Conservation (phyloP, 2,888 invertebrate genomes). For the Conistra vaccinii region DNA sequence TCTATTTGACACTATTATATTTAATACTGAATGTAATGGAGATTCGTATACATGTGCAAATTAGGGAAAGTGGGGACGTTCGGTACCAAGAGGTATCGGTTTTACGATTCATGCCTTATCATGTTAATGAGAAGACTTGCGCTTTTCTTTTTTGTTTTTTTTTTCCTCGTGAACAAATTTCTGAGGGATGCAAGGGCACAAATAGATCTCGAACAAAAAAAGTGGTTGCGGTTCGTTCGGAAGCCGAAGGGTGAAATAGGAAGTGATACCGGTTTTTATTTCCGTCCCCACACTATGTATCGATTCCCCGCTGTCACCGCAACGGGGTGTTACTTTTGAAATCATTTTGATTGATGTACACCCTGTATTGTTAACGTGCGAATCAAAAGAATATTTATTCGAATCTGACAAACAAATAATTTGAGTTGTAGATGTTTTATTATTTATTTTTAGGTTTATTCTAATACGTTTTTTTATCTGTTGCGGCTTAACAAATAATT, state of each 20-base stretch:
- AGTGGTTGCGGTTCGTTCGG: slow-evolving; percentile 69
- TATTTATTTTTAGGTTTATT: slow-evolving; percentile 58
- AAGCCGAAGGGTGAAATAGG: slow-evolving; percentile 82
- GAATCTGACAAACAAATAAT: slow-evolving; percentile 67
- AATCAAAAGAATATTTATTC: slow-evolving; percentile 76
- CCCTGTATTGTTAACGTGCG: slow-evolving; percentile 72
- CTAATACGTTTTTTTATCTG: slow-evolving; percentile 52
- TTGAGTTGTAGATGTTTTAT: slow-evolving; percentile 50
- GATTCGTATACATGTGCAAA: slow-evolving; percentile 57
- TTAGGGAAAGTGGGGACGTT: slow-evolving; percentile 53
- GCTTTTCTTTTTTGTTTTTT: slow-evolving; percentile 26
- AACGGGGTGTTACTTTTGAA: slow-evolving; percentile 80
- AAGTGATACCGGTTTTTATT: slow-evolving; percentile 86
- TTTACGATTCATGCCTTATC: slow-evolving; percentile 44
- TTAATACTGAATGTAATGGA: slow-evolving; percentile 38
- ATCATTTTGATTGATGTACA: slow-evolving; percentile 84
- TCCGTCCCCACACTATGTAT: slow-evolving; percentile 82
- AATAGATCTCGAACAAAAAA: slow-evolving; percentile 67
- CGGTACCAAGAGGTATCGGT: slow-evolving; percentile 23
- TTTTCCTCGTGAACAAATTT: slow-evolving; percentile 24
- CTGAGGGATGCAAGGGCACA: slow-evolving; percentile 54
- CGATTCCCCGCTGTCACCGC: slow-evolving; percentile 84
- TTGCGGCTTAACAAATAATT: slow-evolving; percentile 44
- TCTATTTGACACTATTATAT: slow-evolving; percentile 42
- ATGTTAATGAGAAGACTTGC: slow-evolving; percentile 46